Evolutionary conservation across 2,888 invertebrate species (phyloP).

Genomic region (Galeruca laticollis): DNA sequence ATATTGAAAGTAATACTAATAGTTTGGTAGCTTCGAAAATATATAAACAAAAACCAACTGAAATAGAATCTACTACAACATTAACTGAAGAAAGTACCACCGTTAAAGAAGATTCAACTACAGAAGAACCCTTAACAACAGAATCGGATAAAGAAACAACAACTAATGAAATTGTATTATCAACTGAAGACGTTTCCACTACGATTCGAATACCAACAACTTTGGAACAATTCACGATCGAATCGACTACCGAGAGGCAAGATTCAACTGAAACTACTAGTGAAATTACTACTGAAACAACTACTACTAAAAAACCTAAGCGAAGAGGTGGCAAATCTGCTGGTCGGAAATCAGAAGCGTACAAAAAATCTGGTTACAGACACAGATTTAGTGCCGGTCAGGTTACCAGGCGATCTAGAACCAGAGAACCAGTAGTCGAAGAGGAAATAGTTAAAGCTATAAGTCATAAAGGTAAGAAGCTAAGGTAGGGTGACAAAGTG

Average conservation of each 20-base stretch:
- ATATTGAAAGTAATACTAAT: conserved; percentile 39
- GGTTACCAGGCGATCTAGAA: conserved; percentile 38
- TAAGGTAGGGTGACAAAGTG: not conserved
- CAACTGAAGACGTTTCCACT: conserved; percentile 27
- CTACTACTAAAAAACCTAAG: conserved; percentile 23
- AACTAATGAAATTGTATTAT: conserved; percentile 32
- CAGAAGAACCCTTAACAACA: conserved; percentile 15
- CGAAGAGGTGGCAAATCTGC: conserved; percentile 29
- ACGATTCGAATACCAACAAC: conserved; percentile 26
- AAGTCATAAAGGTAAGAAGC: conserved; percentile 11
- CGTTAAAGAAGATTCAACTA: conserved; percentile 20
- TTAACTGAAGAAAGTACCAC: conserved; percentile 5
- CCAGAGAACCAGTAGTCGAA: conserved; percentile 37
- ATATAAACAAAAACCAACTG: conserved; percentile 1
- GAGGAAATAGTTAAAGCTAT: conserved; percentile 40
- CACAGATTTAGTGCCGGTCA: conserved; percentile 56
- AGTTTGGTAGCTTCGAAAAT: conserved; percentile 19
- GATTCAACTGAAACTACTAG: conserved; percentile 15
- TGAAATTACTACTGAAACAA: conserved; percentile 20
- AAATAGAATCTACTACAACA: conserved; percentile 14
- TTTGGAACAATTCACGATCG: conserved; percentile 23
- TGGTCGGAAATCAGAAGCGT: not conserved
- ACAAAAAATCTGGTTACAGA: conserved; percentile 42
- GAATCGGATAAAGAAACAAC: conserved; percentile 19
- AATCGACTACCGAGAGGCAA: conserved; percentile 14